Evolutionary conservation across 2,797 vertebrate species (phyloP).

Genomic region (Erethizon dorsatum): DNA sequence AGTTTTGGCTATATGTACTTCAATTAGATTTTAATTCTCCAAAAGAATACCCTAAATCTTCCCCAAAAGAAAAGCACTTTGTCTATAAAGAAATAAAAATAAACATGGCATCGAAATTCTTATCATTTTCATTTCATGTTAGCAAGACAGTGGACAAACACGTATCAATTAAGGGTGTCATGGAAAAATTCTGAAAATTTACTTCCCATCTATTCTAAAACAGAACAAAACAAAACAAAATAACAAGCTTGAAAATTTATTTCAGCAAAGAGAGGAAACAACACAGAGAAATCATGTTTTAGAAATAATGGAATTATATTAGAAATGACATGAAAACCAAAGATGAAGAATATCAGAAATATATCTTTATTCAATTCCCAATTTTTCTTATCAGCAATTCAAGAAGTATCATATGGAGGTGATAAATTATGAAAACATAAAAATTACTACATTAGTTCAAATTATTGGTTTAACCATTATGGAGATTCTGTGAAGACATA

Average conservation of each 20-base stretch:
- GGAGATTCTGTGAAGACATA: not conserved
- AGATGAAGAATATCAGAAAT: not conserved
- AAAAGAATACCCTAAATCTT: not conserved
- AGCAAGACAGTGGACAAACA: not conserved
- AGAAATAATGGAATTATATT: not conserved
- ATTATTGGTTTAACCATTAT: not conserved
- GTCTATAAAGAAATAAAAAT: not conserved
- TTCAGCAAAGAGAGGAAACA: not conserved
- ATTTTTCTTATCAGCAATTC: not conserved
- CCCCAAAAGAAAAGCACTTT: not conserved
- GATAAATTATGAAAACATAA: not conserved
- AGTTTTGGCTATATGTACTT: not conserved
- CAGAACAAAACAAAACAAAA: not conserved
- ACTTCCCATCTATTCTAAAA: not conserved
- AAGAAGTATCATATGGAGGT: not conserved
- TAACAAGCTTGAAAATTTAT: not conserved
- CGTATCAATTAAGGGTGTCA: not conserved
- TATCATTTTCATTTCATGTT: not conserved
- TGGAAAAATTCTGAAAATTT: not conserved
- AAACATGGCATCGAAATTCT: not conserved
- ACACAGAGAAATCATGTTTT: not conserved
- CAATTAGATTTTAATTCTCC: not conserved
- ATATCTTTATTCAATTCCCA: not conserved
- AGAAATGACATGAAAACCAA: not conserved
- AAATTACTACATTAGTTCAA: conserved; percentile 5